Evolutionary conservation across 2,113 vertebrate species (phyloP).

Genomic region (Orcinus orca): DNA sequence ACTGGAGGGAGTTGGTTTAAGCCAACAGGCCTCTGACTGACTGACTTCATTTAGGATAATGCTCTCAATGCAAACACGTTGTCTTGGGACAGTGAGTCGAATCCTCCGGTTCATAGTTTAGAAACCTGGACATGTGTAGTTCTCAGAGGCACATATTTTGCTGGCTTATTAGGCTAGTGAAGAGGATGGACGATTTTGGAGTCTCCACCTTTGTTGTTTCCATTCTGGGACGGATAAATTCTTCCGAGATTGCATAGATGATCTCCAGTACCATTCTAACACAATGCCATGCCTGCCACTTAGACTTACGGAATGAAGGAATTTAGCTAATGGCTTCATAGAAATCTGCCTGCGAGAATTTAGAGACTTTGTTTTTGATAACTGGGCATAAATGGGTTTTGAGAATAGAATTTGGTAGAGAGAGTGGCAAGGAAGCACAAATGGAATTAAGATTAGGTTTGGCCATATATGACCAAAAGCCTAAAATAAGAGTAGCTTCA

Average conservation of each 20-base stretch:
- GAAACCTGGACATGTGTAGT: background rate
- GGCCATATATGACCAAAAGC: background rate
- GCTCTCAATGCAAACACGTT: background rate
- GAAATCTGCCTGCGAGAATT: background rate
- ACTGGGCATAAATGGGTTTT: background rate
- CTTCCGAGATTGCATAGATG: background rate
- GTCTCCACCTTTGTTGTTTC: background rate
- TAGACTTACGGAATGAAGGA: background rate
- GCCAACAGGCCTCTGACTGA: background rate
- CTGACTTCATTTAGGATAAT: background rate
- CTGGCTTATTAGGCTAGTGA: background rate
- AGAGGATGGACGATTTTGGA: background rate
- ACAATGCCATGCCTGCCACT: background rate
- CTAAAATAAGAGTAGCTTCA: background rate
- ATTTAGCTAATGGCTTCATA: background rate
- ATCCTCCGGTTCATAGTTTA: background rate
- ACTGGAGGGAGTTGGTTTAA: background rate
- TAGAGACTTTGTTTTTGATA: background rate
- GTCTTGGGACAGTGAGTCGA: background rate
- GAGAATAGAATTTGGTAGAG: slow-evolving; percentile 1
- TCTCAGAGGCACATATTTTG: background rate
- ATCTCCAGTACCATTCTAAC: background rate
- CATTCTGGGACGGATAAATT: background rate
- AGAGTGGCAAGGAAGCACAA: background rate
- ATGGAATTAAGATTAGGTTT: background rate